A percentile compares a stretch with the other conserved stretches of the same genome.
These are phyloP conservation scores for Condylura cristata DNA, from an alignment of 2,113 vertebrate species.

Conservation along the genomic window DNA sequence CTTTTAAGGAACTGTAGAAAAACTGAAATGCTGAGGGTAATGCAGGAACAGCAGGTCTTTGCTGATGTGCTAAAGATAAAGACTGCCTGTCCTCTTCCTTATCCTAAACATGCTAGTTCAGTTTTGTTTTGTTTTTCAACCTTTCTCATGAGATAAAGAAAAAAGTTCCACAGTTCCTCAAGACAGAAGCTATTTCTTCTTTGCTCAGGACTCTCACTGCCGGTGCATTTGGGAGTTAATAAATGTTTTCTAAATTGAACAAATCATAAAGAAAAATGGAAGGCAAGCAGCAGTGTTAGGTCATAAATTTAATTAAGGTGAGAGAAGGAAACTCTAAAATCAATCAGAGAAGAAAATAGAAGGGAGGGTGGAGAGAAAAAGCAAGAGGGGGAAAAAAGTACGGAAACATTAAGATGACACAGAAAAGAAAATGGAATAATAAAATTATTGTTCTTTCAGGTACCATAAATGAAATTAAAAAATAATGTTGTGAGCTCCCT, in stretches of 20 bases:
- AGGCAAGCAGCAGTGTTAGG: constrained; percentile 5
- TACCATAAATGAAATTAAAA: neutral
- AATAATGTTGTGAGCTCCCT: neutral
- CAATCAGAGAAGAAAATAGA: constrained; percentile 19
- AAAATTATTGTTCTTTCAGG: neutral
- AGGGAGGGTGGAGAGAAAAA: neutral
- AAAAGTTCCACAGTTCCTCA: neutral
- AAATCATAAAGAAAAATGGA: constrained; percentile 60
- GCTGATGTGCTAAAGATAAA: neutral
- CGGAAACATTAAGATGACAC: neutral
- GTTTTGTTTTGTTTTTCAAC: neutral
- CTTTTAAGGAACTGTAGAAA: neutral
- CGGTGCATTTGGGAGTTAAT: neutral
- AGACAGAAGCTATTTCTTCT: neutral
- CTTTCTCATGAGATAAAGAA: neutral
- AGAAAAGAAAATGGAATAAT: constrained; percentile 3
- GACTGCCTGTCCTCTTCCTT: neutral
- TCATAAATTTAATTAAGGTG: constrained; percentile 36
- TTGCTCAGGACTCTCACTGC: neutral
- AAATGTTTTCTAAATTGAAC: constrained; percentile 7
- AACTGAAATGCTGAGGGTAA: neutral
- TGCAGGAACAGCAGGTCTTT: neutral
- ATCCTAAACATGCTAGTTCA: neutral
- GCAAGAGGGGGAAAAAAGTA: neutral
- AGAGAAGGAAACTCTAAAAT: constrained; percentile 9